Evolutionary conservation across 2,888 invertebrate genomes (phyloP).

Genomic region (Drosophila mettleri): DNA sequence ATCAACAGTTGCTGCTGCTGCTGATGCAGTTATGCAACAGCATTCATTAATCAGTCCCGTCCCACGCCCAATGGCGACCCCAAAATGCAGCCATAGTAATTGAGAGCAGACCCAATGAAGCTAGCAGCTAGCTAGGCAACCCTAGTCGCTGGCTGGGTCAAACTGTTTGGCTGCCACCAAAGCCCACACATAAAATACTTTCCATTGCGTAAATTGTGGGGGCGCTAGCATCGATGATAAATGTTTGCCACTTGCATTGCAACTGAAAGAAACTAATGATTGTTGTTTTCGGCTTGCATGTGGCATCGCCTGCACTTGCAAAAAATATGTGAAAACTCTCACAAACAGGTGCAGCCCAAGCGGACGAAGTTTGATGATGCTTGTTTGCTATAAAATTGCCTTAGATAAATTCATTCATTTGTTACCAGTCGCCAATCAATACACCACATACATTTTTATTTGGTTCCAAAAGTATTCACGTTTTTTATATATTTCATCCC

Average conservation of each 20-base stretch:
- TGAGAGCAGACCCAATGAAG: constrained; percentile 56
- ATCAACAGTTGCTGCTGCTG: constrained; percentile 24
- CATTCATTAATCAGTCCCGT: constrained; percentile 71
- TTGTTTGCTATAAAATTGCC: background rate
- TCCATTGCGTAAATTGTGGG: constrained; percentile 67
- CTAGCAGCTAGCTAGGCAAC: constrained; percentile 23
- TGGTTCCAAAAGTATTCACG: background rate
- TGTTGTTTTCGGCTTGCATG: constrained; percentile 18
- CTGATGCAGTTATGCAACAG: constrained; percentile 42
- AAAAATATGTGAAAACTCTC: constrained; percentile 8
- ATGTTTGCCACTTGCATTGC: constrained; percentile 64
- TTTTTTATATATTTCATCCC: background rate
- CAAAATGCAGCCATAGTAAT: constrained; percentile 39
- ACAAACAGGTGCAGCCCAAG: constrained; percentile 40
- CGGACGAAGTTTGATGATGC: constrained; percentile 26
- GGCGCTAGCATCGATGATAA: constrained; percentile 65
- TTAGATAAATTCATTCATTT: background rate
- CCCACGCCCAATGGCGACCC: constrained; percentile 39
- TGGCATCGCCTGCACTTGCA: constrained; percentile 31
- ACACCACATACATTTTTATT: background rate
- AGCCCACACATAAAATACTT: constrained; percentile 60
- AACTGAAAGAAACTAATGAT: constrained; percentile 54
- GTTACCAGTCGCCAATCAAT: background rate
- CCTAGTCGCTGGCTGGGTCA: constrained; percentile 29
- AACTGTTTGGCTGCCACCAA: constrained; percentile 43